Evolutionary conservation across 2,888 invertebrate species (phyloP).

Genomic region (Oeneis ivallda): DNA sequence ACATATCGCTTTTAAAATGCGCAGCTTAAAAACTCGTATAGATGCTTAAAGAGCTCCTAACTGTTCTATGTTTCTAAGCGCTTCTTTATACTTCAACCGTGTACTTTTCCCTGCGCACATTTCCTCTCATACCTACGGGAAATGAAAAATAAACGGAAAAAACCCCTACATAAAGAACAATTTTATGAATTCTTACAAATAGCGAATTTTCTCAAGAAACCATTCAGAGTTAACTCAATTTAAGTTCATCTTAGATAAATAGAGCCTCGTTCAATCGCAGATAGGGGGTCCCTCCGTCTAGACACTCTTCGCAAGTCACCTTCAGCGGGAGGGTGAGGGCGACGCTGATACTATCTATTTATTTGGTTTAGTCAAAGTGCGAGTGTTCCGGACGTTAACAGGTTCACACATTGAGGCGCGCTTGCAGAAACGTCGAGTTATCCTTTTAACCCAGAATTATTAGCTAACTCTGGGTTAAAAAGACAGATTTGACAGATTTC

Average conservation of each 20-base stretch:
- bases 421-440: too few relatives aligned
- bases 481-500: too few relatives aligned
- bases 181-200: slow-evolving; percentile 17
- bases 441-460: too few relatives aligned
- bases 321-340: slow-evolving; percentile 70
- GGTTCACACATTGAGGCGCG: slow-evolving; percentile 30
- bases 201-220: slow-evolving; percentile 27
- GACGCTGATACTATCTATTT: slow-evolving; percentile 71
- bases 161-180: neutral
- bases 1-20: slow-evolving; percentile 37
- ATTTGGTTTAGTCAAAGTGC: slow-evolving; percentile 72
- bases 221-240: slow-evolving; percentile 40
- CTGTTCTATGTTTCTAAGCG: slow-evolving; percentile 18
- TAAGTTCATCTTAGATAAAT: slow-evolving; percentile 45
- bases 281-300: slow-evolving; percentile 74
- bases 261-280: slow-evolving; percentile 47
- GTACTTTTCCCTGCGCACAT: slow-evolving; percentile 10
- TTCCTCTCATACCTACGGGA: slow-evolving; percentile 8
- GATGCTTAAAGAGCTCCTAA: slow-evolving; percentile 28
- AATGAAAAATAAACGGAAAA: slow-evolving; percentile 1
- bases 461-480: too few relatives aligned
- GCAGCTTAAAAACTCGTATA: slow-evolving; percentile 27
- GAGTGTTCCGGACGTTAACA: slow-evolving; percentile 62
- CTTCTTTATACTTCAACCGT: slow-evolving; percentile 9
- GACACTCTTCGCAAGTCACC: slow-evolving; percentile 76